Conservation (phyloP, 2,113 vertebrate species). For the Urocitellus parryii region DNA sequence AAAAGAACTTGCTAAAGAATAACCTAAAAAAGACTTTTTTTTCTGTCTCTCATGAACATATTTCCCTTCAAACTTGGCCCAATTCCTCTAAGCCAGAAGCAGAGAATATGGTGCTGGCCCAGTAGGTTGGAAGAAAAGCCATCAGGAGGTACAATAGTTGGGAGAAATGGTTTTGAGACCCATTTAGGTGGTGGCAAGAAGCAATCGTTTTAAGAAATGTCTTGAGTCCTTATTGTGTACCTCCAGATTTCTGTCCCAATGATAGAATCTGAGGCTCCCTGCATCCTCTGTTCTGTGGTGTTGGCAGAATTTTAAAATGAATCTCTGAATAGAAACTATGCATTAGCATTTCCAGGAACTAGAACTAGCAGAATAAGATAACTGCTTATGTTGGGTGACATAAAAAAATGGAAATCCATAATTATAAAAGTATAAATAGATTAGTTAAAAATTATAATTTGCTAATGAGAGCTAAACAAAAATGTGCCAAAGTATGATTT, state of each 20-base stretch:
- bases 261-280: neutral
- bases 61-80: neutral
- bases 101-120: neutral
- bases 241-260: neutral
- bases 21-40: neutral
- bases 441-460: slow-evolving; percentile 53
- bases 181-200: neutral
- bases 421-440: slow-evolving; percentile 53
- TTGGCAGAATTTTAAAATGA: slow-evolving; percentile 52
- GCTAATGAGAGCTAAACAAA: slow-evolving; percentile 2
- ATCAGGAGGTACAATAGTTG: neutral
- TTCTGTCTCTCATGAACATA: neutral
- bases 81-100: neutral
- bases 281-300: neutral
- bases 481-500: neutral
- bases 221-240: neutral
- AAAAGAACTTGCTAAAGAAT: slow-evolving; percentile 9
- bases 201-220: neutral
- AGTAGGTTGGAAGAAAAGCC: neutral
- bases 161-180: slow-evolving; percentile 22
- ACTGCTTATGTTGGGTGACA: neutral
- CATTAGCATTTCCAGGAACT: slow-evolving; percentile 62
- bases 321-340: slow-evolving; percentile 30
- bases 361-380: neutral
- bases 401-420: slow-evolving; percentile 42